Evolutionary conservation across 2,797 vertebrate species (phyloP), one percentile per base, ranked within the genome.

Genomic region (Tiaroga cobitis): DNA sequence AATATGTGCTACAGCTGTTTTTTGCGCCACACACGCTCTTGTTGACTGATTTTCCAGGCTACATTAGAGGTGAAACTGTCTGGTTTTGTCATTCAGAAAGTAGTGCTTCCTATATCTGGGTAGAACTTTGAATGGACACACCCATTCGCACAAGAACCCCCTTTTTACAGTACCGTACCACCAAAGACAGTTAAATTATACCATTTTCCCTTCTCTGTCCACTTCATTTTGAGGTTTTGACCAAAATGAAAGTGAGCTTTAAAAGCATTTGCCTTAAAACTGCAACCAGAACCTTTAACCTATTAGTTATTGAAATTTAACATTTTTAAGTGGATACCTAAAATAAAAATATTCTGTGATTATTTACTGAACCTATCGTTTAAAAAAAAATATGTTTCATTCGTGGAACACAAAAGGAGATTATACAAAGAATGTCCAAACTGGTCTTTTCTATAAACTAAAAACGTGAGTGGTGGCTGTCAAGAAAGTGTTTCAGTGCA

Each of bases 171-270:
- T 89, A 92, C 93, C 92, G 93, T 93, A 92, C 95, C 96, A 96
- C 95, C 96, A 97, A 96, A 96, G 95, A 96, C 95, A 93, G 93
- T 92, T 93, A 94, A 95, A 92, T 92, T 91, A 89, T 90, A 93
- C 84, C 86, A 67, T 82, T 82, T 68, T 59, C 46, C 65, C 46
- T 79, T 88, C 56, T 82, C 78, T 54, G 72, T 34, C 65, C 83
- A 80, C 69, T 34, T 67, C 63, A 80, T 70, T 70, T 81, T 41
- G 67, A 32, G n/a, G 46, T 69, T 68, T 85, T 88, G 59, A 83
- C 88, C 82, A 84, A 89, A 89, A 83, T 70, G 46, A 75, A 49
- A 83, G 63, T 59, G 34, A 73, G 85, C 87, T 77, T 78, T 88
- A 86, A 86, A 80, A 59, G 61, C 54, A 49, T 76, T 69, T 65